These are phyloP conservation scores for Anarhynchus alexandrinus DNA, from an alignment of 2,113 vertebrate species.

Conservation along the genomic window DNA sequence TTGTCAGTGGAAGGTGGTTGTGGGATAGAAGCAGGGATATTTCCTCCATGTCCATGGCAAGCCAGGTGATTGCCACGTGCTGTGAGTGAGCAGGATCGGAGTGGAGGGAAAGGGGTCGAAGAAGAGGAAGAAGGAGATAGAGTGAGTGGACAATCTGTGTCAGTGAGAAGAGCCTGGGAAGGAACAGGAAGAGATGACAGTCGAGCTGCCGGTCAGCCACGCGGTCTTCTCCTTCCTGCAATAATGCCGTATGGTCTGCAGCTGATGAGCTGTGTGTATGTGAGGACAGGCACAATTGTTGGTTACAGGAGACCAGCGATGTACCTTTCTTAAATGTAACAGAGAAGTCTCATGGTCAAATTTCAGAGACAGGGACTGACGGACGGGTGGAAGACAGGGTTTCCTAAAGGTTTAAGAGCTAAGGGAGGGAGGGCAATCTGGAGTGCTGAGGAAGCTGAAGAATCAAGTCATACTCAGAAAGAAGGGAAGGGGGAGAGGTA, in stretches of 20 bases:
- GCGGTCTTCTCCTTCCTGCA: neutral
- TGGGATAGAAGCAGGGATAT: neutral
- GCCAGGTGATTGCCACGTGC: neutral
- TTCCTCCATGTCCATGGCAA: neutral
- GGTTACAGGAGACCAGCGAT: neutral
- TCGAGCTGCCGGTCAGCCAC: neutral
- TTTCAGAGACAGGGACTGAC: neutral
- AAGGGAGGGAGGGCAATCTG: neutral
- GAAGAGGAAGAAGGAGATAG: neutral
- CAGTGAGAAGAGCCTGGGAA: neutral
- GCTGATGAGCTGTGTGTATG: neutral
- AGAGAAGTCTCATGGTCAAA: accelerated
- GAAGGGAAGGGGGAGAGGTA: neutral
- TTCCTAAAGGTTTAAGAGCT: neutral
- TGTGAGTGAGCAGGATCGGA: accelerated
- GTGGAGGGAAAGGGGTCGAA: neutral
- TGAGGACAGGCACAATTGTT: neutral
- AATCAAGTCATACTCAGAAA: neutral
- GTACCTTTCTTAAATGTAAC: accelerated
- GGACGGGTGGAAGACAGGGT: neutral
- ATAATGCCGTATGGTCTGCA: neutral
- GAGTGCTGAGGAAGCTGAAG: neutral
- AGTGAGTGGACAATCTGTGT: neutral
- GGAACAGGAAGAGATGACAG: neutral
- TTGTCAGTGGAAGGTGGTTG: neutral